Evolutionary conservation across 2,888 invertebrate species (phyloP).

Genomic region (Lordiphosa fenestrarum): DNA sequence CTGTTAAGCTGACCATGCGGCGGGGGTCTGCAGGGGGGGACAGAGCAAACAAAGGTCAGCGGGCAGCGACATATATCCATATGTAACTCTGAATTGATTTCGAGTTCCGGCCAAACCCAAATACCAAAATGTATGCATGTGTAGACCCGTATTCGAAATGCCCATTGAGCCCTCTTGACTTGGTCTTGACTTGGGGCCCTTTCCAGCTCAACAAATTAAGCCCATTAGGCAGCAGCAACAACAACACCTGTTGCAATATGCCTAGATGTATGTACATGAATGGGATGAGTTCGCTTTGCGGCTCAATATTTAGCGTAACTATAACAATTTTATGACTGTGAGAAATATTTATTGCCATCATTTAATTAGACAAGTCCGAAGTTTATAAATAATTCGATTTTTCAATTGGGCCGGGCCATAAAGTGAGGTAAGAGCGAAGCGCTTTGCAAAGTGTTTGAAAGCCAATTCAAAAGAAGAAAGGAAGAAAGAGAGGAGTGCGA

Average conservation of each 20-base stretch:
- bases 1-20: constrained; percentile 1
- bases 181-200: constrained; percentile 3
- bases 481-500: too few relatives aligned
- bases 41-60: constrained; percentile 35
- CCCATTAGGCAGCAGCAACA: constrained; percentile 43
- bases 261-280: neutral
- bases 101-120: constrained; percentile 63
- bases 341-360: neutral
- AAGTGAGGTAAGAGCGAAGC: too few relatives aligned
- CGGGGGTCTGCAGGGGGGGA: neutral
- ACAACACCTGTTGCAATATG: constrained; percentile 44
- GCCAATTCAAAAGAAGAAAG: too few relatives aligned
- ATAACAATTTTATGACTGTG: neutral
- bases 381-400: neutral
- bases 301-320: neutral
- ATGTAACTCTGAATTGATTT: constrained; percentile 32
- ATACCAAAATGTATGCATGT: constrained; percentile 11
- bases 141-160: constrained; percentile 20
- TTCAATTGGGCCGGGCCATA: too few relatives aligned
- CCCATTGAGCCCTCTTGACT: constrained; percentile 2
- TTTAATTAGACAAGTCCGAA: neutral
- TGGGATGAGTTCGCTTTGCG: neutral
- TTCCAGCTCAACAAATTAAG: constrained; percentile 28
- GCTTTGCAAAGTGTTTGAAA: too few relatives aligned
- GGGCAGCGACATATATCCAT: constrained; percentile 5